phyloP scores from a whole-genome alignment of 1,140 invertebrate species.

The Zaprionus taronus region DNA sequence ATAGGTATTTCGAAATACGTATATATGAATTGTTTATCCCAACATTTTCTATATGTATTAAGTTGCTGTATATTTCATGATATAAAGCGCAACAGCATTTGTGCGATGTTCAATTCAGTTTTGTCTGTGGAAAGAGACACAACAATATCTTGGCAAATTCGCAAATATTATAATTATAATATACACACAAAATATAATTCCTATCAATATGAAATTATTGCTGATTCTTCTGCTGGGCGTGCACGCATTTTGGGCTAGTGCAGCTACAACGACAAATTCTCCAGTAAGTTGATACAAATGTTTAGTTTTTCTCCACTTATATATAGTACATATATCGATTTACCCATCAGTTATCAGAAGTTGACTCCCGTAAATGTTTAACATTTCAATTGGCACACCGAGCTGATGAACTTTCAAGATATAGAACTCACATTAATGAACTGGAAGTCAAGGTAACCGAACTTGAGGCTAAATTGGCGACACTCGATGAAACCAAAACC shows the following conservation, averaged over 20 bases:
- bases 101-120: conserved; percentile 18
- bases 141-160: background rate
- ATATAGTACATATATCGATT: background rate
- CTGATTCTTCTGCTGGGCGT: conserved; percentile 20
- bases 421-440: background rate
- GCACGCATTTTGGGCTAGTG: background rate
- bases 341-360: background rate
- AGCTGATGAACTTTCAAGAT: background rate
- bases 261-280: background rate
- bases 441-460: conserved; percentile 14
- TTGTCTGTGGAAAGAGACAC: background rate
- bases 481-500: background rate
- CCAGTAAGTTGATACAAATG: conserved; percentile 3
- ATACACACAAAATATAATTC: too few species aligned
- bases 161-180: background rate
- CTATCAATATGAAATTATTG: conserved; percentile 15
- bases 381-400: background rate
- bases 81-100: conserved; percentile 17
- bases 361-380: background rate
- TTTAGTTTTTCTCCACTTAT: background rate
- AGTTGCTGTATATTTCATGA: background rate
- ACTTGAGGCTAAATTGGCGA: background rate
- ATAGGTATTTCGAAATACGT: background rate
- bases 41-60: background rate
- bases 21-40: conserved; percentile 7